A percentile compares a stretch with the other conserved stretches of the same genome.
phyloP scores from a whole-genome alignment of 2,888 invertebrate species.

The Leucophora obtusa region DNA sequence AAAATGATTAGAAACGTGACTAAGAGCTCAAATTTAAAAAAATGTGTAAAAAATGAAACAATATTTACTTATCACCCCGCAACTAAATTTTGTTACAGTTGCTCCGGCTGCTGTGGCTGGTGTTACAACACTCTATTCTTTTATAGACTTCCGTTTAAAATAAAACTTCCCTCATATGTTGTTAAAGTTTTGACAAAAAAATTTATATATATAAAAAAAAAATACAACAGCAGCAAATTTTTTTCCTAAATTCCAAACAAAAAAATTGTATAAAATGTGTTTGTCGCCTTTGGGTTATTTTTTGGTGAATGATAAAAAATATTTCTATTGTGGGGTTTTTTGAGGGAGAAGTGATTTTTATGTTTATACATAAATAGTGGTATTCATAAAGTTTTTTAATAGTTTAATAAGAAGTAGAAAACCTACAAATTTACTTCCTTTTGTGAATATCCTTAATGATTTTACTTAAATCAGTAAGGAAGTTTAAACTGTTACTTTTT shows the following conservation, averaged over 20 bases:
- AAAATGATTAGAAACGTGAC: constrained; percentile 77
- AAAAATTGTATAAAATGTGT: constrained; percentile 50
- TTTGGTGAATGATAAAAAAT: constrained; percentile 37
- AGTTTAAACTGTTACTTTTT: no score
- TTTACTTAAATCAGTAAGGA: not conserved
- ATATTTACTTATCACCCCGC: constrained; percentile 60
- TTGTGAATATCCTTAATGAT: not conserved
- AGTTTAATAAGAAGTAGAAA: no score
- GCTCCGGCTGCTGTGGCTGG: constrained; percentile 24
- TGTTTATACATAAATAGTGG: not conserved
- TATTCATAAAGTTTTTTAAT: not conserved
- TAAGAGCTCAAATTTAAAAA: constrained; percentile 71
- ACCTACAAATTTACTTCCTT: not conserved
- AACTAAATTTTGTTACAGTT: constrained; percentile 31
- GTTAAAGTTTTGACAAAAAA: constrained; percentile 14
- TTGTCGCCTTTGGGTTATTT: constrained; percentile 57
- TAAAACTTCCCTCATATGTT: constrained; percentile 53
- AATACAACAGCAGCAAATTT: constrained; percentile 2
- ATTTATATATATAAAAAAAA: no score
- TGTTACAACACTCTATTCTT: constrained; percentile 43
- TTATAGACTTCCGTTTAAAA: constrained; percentile 46
- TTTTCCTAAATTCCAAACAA: constrained; percentile 26
- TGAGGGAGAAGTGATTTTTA: not conserved
- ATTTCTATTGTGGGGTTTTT: not conserved
- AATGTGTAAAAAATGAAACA: constrained; percentile 47